A percentile compares a stretch with the other conserved stretches of the same genome.
Conservation (phyloP, 2,113 vertebrate genomes). For the Enhydra lutris region DNA sequence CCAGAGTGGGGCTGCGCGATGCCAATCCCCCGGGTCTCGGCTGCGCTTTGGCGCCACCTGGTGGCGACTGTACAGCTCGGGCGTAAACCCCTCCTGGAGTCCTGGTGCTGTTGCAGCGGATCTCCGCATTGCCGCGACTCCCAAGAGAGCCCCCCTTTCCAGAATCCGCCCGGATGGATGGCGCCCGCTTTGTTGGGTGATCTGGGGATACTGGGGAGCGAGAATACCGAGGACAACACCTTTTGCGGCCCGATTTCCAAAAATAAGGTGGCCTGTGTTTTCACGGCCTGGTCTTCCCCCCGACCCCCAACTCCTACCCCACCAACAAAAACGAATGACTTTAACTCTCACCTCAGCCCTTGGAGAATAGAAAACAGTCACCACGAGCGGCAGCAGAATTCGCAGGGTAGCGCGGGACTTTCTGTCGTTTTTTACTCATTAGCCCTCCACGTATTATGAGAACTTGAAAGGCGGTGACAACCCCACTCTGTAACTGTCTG, state of each 20-base stretch:
- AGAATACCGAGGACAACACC: not conserved
- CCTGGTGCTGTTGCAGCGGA: accelerated
- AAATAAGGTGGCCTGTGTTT: not conserved
- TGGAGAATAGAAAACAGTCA: not conserved
- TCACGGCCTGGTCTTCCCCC: not conserved
- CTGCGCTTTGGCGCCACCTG: constrained; percentile 15
- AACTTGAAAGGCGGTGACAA: not conserved
- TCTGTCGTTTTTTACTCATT: not conserved
- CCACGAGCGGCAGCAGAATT: not conserved
- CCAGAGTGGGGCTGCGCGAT: accelerated
- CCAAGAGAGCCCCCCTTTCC: too few relatives aligned
- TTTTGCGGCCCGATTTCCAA: not conserved
- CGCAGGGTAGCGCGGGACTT: not conserved
- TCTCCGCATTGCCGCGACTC: accelerated
- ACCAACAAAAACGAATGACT: not conserved
- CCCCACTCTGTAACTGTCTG: not conserved
- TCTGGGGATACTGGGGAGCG: not conserved
- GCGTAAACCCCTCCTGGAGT: not conserved
- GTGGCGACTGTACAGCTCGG: not conserved
- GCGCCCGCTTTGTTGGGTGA: not conserved
- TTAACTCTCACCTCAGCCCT: not conserved
- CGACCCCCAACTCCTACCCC: not conserved
- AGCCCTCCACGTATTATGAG: not conserved
- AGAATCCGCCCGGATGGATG: accelerated
- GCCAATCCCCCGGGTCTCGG: not conserved